Conservation (phyloP, 2,888 invertebrate species). For the Pristionchus japonicus region DNA sequence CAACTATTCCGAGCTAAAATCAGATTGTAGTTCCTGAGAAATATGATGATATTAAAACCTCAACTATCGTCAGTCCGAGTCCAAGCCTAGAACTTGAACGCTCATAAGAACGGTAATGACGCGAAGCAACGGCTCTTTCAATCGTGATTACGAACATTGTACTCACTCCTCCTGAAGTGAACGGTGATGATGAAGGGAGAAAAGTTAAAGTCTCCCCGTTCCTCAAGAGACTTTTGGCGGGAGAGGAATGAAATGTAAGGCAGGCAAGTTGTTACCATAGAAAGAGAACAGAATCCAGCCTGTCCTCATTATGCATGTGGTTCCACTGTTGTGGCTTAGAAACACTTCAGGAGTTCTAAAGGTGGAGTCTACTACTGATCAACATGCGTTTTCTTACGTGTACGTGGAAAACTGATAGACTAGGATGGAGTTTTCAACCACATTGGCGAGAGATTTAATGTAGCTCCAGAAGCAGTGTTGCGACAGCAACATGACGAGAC, state of each 20-base stretch:
- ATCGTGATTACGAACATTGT: constrained; percentile 21
- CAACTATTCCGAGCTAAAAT: background rate
- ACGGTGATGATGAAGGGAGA: background rate
- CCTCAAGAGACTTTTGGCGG: too few species aligned
- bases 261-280: background rate
- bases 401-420: constrained; percentile 2
- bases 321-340: background rate
- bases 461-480: constrained; percentile 33
- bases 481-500: background rate
- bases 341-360: background rate
- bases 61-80: background rate
- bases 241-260: too few species aligned
- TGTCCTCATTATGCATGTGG: background rate
- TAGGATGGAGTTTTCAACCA: background rate
- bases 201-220: too few species aligned
- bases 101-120: background rate
- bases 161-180: background rate
- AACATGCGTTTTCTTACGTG: background rate
- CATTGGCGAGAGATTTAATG: background rate
- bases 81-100: background rate
- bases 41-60: background rate
- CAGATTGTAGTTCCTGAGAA: background rate
- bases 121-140: background rate
- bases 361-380: background rate
- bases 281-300: constrained; percentile 26